Base-by-base conservation (phyloP, 2,797 vertebrate genomes). In the Caiman crocodilus region DNA sequence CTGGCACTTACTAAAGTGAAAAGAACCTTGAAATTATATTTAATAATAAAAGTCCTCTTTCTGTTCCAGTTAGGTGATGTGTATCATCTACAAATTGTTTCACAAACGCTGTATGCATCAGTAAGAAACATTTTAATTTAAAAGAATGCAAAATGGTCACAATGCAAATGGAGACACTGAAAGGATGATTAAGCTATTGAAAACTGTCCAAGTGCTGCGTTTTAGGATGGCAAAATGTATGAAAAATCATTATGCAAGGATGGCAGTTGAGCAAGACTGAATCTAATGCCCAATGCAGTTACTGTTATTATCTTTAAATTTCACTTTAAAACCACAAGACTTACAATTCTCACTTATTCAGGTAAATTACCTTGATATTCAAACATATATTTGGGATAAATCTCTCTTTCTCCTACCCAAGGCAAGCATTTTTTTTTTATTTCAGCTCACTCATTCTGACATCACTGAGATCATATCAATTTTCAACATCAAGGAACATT, bases 111-210 rank as follows among this genome's bases (percentile, higher is more conserved):
- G 15, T 6, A 76, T 60, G 25, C 3, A 89, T 74, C 79, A 67
- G 3, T 55, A 71, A 76, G 83, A 93, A 89, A 76, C 5, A 10
- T 23, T 35, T 92, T 73, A 86, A 83, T 86, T 90, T 82, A 82
- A 90, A 91, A 84, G 73, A 1, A 73, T 81, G 5, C 2, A 89
- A 90, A 92, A 26, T 55, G 4, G 26, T 95, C 35, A 7, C 57
- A 85, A 57, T 86, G 56, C 42, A 95, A 95, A 87, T 2, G 81
- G 32, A 95, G 16, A 61, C 23, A 50, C 4, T 91, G 65, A 93
- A 95, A 93, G 92, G 71, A 42, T 61, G 25, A 92, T 88, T 93
- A 91, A 90, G 13, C 57, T 75, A 23, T 76, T 79, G 76, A 90
- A 94, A 92, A 76, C 15, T 87, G 10, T 75, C 26, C 58, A 95